Conservation (phyloP, 2,797 vertebrate species). For the Macrochelys suwanniensis region DNA sequence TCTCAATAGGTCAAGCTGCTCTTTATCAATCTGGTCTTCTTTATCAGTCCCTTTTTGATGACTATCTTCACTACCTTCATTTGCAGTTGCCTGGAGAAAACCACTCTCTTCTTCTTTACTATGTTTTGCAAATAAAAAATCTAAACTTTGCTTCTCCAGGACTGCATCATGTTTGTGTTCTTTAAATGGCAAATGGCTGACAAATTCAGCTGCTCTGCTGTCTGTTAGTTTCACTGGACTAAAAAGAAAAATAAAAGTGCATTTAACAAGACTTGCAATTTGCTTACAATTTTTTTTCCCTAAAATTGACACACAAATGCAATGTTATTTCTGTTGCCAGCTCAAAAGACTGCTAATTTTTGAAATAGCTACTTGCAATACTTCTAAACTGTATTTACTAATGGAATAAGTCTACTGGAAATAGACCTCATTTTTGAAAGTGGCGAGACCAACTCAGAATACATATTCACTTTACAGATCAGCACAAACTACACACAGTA, state of each 20-base stretch:
- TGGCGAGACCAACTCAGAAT: background rate
- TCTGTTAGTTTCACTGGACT: slow-evolving; percentile 66
- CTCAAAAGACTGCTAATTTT: background rate
- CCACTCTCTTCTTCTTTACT: slow-evolving; percentile 50
- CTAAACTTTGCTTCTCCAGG: slow-evolving; percentile 45
- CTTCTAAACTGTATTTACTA: background rate
- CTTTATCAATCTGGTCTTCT: slow-evolving; percentile 64
- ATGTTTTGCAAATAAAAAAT: slow-evolving; percentile 11
- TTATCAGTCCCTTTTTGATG: background rate
- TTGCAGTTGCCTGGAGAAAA: slow-evolving; percentile 25
- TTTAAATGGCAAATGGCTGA: slow-evolving; percentile 33
- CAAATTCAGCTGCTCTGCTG: slow-evolving; percentile 57
- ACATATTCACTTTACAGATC: background rate
- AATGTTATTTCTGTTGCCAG: background rate
- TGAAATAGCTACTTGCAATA: slow-evolving; percentile 11
- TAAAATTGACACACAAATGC: background rate
- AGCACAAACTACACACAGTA: background rate
- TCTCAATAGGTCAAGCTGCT: slow-evolving; percentile 53
- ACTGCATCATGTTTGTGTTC: background rate
- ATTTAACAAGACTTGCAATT: background rate
- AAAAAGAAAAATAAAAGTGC: slow-evolving; percentile 21
- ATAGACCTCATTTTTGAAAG: background rate
- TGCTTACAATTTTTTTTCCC: background rate
- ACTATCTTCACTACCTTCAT: background rate
- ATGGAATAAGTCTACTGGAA: background rate